phyloP scores from a whole-genome alignment of 2,888 invertebrate species.

The Chromoteleia sp. region DNA sequence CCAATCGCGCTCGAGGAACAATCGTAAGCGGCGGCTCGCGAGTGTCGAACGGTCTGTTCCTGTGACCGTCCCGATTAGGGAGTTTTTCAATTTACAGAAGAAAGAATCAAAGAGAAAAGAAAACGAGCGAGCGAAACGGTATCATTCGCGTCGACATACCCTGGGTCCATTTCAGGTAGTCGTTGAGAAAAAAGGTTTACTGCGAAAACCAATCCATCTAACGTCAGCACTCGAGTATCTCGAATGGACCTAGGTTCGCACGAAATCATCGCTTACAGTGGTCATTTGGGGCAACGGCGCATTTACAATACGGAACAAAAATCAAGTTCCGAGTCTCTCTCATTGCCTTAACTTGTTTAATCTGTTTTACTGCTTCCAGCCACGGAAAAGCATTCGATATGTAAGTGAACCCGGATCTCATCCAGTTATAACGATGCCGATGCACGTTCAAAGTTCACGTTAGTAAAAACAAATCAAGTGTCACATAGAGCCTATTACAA shows the following conservation, averaged over 20 bases:
- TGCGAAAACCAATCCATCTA: no score
- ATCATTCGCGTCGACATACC: background rate
- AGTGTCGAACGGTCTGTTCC: constrained; percentile 29
- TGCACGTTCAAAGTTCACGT: constrained; percentile 70
- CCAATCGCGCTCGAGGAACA: constrained; percentile 72
- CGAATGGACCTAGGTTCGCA: constrained; percentile 8
- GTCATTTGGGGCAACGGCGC: constrained; percentile 8
- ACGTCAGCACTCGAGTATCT: no score
- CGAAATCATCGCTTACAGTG: constrained; percentile 24
- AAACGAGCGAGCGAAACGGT: constrained; percentile 3
- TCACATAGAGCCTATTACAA: constrained; percentile 65
- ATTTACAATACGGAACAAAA: constrained; percentile 3
- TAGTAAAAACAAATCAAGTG: constrained; percentile 68
- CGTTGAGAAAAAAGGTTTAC: background rate
- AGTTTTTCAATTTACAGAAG: background rate
- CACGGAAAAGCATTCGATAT: constrained; percentile 66
- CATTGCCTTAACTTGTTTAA: constrained; percentile 67
- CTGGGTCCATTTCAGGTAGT: constrained; percentile 20
- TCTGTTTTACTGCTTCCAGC: constrained; percentile 71
- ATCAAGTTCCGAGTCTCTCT: constrained; percentile 46
- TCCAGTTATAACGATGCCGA: constrained; percentile 70
- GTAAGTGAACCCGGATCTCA: constrained; percentile 69
- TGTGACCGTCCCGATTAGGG: constrained; percentile 13
- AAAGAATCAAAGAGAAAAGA: background rate
- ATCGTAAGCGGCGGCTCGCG: constrained; percentile 17